phyloP scores from a whole-genome alignment of 1,140 invertebrate species.

The Medauroidea extradentata region DNA sequence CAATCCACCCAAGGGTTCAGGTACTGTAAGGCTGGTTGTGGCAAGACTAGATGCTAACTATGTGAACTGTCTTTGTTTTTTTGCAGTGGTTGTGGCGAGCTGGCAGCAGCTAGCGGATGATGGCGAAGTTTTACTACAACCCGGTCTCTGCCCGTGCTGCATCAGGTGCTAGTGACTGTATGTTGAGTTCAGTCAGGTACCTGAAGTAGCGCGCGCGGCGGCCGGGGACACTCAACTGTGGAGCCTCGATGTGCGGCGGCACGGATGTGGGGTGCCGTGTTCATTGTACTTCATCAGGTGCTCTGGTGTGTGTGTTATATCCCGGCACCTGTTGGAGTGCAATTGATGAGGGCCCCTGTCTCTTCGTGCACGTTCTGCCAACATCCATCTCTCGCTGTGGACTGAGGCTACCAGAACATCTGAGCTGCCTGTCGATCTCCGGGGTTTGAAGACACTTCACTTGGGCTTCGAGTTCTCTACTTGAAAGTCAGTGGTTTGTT shows the following conservation, averaged over 20 bases:
- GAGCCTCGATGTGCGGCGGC: background rate
- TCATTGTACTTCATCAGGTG: slow-evolving; percentile 99
- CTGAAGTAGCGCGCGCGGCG: slow-evolving; percentile 94
- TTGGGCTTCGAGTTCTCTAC: too few species aligned
- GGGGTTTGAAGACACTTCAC: too few species aligned
- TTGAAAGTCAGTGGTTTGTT: too few species aligned
- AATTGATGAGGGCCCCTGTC: slow-evolving; percentile 50
- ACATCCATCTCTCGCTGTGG: background rate
- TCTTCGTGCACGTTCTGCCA: background rate
- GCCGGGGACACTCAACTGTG: slow-evolving; percentile 27
- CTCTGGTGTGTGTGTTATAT: slow-evolving; percentile 77
- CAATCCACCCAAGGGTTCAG: too few species aligned
- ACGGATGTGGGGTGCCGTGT: slow-evolving; percentile 54
- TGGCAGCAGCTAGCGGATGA: too few species aligned
- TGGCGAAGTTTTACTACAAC: too few species aligned
- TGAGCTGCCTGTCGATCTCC: too few species aligned
- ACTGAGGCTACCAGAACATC: background rate
- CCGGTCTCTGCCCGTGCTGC: slow-evolving; percentile 53
- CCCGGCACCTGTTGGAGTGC: slow-evolving; percentile 97
- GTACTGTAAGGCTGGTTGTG: too few species aligned
- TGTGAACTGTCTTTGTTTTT: too few species aligned
- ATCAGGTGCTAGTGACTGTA: slow-evolving; percentile 64
- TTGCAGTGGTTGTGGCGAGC: too few species aligned
- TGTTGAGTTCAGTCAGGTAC: slow-evolving; percentile 80
- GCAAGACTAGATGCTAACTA: too few species aligned